Evolutionary conservation across 2,797 vertebrate species (phyloP).

Genomic region (Anableps anableps): DNA sequence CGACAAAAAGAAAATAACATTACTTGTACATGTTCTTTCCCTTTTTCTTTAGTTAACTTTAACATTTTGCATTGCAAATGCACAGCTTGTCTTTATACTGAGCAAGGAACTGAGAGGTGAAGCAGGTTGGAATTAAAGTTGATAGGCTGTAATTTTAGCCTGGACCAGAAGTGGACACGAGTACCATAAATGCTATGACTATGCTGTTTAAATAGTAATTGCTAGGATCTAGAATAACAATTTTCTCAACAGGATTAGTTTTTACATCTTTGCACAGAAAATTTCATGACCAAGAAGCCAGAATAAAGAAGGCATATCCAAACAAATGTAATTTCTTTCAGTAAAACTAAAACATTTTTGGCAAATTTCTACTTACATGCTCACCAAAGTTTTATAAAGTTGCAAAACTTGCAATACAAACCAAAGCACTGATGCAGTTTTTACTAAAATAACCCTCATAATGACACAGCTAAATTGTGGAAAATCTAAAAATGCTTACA

Average conservation of each 20-base stretch:
- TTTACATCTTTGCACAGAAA: not conserved
- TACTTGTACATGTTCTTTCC: not conserved
- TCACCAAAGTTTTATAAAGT: not conserved
- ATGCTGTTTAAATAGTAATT: slow-evolving; percentile 16
- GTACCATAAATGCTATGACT: slow-evolving; percentile 3
- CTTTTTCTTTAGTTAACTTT: slow-evolving; percentile 7
- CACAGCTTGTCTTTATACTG: not conserved
- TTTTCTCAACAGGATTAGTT: slow-evolving; percentile 2
- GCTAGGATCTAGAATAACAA: not conserved
- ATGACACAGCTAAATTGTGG: too few species aligned
- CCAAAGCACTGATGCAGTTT: not conserved
- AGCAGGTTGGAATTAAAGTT: slow-evolving; percentile 30
- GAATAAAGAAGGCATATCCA: not conserved
- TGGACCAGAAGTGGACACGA: not conserved
- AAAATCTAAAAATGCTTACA: not conserved
- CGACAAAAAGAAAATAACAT: slow-evolving; percentile 2
- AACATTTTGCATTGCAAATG: not conserved
- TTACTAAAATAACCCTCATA: not conserved
- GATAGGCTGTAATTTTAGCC: slow-evolving; percentile 18
- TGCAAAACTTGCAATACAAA: not conserved
- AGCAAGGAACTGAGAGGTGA: not conserved
- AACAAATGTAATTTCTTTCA: not conserved
- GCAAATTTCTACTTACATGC: not conserved
- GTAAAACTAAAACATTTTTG: not conserved
- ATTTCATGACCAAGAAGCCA: not conserved